Evolutionary conservation across 2,113 vertebrate genomes (phyloP).

Genomic region (Xerus inauris): DNA sequence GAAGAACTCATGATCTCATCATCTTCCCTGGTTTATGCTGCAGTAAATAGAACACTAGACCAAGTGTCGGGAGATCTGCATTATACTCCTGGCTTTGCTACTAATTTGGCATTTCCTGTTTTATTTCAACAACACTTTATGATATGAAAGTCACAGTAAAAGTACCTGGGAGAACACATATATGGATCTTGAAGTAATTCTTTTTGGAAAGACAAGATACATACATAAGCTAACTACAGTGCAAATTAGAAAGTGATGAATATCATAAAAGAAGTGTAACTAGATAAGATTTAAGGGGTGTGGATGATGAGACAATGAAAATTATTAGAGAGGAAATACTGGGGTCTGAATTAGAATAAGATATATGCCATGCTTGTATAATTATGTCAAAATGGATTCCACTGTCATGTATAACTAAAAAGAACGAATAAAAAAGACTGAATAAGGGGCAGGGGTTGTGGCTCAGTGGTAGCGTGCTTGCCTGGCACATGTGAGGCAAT

Average conservation of each 20-base stretch:
- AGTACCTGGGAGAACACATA: not conserved
- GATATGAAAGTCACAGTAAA: not conserved
- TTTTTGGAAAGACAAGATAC: slow-evolving; percentile 33
- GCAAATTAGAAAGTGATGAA: slow-evolving; percentile 7
- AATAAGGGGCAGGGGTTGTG: no score
- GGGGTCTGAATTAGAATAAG: no score
- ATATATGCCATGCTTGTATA: no score
- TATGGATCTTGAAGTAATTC: slow-evolving; percentile 4
- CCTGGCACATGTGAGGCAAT: no score
- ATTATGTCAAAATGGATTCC: no score
- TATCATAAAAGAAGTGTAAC: not conserved
- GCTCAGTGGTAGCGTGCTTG: no score
- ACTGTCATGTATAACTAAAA: no score
- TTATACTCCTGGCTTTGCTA: not conserved
- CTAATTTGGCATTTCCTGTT: not conserved
- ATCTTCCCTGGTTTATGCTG: not conserved
- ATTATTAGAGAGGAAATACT: not conserved
- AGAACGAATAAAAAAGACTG: not conserved
- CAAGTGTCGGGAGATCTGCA: not conserved
- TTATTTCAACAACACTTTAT: slow-evolving; percentile 20
- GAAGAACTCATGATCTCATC: not conserved
- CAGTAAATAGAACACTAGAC: not conserved
- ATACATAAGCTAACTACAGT: not conserved
- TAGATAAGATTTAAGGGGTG: not conserved
- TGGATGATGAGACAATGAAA: slow-evolving; percentile 5